Percentiles rank a stretch among this genome's conserved stretches.
Conservation (phyloP, 2,113 vertebrate species). For the Lamprologus callipterus region DNA sequence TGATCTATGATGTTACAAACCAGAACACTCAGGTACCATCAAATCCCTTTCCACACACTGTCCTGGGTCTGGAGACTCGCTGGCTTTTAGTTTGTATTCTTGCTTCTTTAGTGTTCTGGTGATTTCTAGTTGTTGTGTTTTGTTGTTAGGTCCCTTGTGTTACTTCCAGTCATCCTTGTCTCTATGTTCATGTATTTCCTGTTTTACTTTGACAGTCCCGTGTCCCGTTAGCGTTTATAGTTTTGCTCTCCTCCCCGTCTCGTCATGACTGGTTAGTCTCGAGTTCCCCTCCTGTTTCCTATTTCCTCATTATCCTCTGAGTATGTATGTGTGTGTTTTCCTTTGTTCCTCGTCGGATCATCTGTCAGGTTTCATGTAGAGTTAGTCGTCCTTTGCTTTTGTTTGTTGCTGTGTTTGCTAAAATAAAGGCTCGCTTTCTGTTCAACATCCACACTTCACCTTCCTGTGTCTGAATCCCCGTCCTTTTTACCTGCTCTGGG, state of each 20-base stretch:
- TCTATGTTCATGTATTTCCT: background rate
- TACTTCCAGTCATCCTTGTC: background rate
- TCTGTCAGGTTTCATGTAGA: background rate
- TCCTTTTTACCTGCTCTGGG: background rate
- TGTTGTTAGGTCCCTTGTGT: background rate
- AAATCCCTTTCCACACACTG: accelerated
- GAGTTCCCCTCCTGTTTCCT: background rate
- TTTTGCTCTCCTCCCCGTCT: background rate
- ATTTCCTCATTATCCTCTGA: background rate
- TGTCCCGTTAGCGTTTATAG: background rate
- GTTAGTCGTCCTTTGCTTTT: background rate
- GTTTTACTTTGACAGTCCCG: background rate
- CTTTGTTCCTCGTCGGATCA: background rate
- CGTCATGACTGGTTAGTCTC: accelerated
- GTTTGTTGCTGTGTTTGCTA: background rate
- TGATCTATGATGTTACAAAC: background rate
- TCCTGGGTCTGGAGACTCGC: background rate
- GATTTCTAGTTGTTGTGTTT: background rate
- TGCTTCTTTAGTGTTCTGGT: background rate
- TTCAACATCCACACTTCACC: background rate
- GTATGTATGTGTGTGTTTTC: background rate
- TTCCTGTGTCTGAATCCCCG: background rate
- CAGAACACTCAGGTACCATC: background rate
- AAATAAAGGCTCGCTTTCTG: background rate
- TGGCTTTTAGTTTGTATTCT: background rate